Conservation (phyloP, 2,113 vertebrate species). For the Pionites leucogaster region DNA sequence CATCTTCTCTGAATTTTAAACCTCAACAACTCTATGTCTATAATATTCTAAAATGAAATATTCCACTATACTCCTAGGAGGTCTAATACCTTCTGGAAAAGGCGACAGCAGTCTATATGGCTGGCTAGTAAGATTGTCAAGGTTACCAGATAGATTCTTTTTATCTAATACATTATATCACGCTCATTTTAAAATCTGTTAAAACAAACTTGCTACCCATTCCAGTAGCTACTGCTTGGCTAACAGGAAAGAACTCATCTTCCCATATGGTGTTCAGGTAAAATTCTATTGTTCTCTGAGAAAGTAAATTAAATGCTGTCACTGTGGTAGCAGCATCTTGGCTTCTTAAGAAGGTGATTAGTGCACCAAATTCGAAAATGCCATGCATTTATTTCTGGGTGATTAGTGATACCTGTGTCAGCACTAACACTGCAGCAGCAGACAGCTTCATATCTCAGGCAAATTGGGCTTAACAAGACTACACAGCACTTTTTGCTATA, state of each 20-base stretch:
- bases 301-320: neutral
- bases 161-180: neutral
- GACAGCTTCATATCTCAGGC: neutral
- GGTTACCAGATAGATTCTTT: neutral
- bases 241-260: neutral
- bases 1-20: neutral
- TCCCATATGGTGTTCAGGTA: neutral
- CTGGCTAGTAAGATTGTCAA: neutral
- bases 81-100: neutral
- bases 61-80: neutral
- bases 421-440: neutral
- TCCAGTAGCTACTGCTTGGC: neutral
- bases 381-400: neutral
- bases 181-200: neutral
- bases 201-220: neutral
- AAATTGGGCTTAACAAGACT: neutral
- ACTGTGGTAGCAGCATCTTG: neutral
- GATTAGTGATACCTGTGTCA: conserved; percentile 38
- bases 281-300: neutral
- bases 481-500: neutral
- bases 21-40: neutral
- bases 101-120: neutral
- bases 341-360: neutral
- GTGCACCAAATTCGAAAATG: neutral
- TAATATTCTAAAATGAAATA: neutral